Conservation (phyloP, 2,113 vertebrate genomes). For the Rhombomys opimus region DNA sequence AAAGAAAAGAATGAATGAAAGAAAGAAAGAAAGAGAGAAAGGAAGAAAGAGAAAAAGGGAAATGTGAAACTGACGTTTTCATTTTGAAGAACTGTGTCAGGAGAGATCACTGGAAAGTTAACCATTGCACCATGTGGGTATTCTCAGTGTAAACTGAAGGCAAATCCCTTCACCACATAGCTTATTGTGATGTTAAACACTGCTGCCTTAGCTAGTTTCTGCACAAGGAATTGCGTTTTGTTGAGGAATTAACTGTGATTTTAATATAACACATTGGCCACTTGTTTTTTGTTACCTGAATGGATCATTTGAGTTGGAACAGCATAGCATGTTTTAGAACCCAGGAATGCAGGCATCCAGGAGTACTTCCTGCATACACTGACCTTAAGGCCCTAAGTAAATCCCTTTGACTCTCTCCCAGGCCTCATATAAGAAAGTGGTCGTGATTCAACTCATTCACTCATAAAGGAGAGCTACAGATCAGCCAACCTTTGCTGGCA, state of each 20-base stretch:
- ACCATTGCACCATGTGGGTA: constrained; percentile 76
- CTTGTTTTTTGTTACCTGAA: constrained; percentile 46
- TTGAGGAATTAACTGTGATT: constrained; percentile 64
- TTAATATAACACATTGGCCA: constrained; percentile 61
- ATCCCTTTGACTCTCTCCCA: background rate
- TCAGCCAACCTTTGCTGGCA: background rate
- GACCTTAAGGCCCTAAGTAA: background rate
- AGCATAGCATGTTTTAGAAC: background rate
- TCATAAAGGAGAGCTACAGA: background rate
- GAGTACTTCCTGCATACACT: background rate
- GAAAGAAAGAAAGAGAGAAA: background rate
- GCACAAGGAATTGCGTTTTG: constrained; percentile 58
- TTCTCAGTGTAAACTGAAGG: constrained; percentile 76
- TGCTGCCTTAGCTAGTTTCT: constrained; percentile 74
- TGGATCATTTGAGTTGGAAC: background rate
- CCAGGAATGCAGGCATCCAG: background rate
- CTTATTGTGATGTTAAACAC: constrained; percentile 70
- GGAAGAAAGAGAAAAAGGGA: background rate
- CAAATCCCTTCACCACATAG: constrained; percentile 76
- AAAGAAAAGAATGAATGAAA: background rate
- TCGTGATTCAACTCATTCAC: background rate
- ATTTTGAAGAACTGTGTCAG: constrained; percentile 53
- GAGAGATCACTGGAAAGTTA: constrained; percentile 78
- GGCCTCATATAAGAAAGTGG: background rate
- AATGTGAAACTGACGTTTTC: constrained; percentile 39